phyloP scores from a whole-genome alignment of 1,140 invertebrate genomes.

The Batillaria attramentaria region DNA sequence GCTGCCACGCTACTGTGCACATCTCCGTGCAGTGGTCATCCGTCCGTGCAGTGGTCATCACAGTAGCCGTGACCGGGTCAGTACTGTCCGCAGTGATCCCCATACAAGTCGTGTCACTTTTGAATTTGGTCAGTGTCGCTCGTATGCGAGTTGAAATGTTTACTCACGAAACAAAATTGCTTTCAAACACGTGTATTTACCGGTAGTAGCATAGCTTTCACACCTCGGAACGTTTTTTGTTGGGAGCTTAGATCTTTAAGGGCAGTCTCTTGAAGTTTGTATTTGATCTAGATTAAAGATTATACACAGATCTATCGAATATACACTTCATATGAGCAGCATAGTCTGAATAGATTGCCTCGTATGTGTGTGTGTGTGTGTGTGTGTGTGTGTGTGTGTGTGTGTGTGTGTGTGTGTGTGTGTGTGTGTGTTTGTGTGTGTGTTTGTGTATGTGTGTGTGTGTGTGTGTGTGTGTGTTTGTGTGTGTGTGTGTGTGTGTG shows the following conservation, averaged over 20 bases:
- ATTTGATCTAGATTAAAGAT: neutral
- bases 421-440: neutral
- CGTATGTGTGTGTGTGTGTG: neutral
- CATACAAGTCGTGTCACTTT: too few relatives aligned
- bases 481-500: neutral
- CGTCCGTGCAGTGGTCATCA: too few relatives aligned
- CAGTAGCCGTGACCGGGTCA: too few relatives aligned
- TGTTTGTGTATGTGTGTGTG: neutral
- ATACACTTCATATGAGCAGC: neutral
- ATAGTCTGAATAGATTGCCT: neutral
- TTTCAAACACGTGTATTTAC: too few relatives aligned
- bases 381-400: conserved; percentile 2
- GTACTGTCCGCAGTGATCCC: too few relatives aligned
- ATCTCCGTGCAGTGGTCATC: too few relatives aligned
- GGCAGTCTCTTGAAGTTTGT: neutral
- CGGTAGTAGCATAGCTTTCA: too few relatives aligned
- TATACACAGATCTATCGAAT: too few relatives aligned
- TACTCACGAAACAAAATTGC: too few relatives aligned
- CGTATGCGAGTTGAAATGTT: too few relatives aligned
- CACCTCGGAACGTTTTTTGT: neutral
- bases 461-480: neutral
- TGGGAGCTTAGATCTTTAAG: neutral
- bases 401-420: conserved; percentile 2
- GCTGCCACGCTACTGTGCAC: too few relatives aligned
- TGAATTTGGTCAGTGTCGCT: too few relatives aligned